Conservation (phyloP, 2,797 vertebrate species). For the Sebastes itinus region DNA sequence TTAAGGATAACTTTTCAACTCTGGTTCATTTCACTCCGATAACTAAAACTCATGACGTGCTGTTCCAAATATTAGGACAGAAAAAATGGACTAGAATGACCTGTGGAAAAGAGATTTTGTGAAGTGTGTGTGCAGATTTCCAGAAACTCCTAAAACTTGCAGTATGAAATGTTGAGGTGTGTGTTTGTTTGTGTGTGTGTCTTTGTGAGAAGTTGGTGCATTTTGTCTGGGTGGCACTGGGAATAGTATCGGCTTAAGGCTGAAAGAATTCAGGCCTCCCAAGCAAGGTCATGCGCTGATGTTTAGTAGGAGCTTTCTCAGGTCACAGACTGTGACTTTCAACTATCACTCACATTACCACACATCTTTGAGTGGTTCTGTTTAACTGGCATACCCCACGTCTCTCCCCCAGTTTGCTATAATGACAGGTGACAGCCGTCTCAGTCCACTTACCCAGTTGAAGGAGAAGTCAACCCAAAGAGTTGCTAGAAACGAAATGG, state of each 20-base stretch:
- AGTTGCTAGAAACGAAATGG: slow-evolving; percentile 37
- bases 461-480: slow-evolving; percentile 56
- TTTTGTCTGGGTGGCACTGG: slow-evolving; percentile 69
- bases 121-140: slow-evolving; percentile 25
- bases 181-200: slow-evolving; percentile 24
- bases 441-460: slow-evolving; percentile 61
- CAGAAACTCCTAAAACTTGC: slow-evolving; percentile 37
- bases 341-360: slow-evolving; percentile 74
- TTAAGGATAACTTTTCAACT: slow-evolving; percentile 41
- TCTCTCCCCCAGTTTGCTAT: slow-evolving; percentile 64
- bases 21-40: slow-evolving; percentile 33
- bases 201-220: slow-evolving; percentile 58
- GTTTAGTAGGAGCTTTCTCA: slow-evolving; percentile 81
- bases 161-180: slow-evolving; percentile 35
- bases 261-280: slow-evolving; percentile 78
- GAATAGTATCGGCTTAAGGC: slow-evolving; percentile 78
- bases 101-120: slow-evolving; percentile 34
- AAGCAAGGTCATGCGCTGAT: slow-evolving; percentile 82
- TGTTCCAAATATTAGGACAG: slow-evolving; percentile 24
- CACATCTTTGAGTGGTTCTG: slow-evolving; percentile 64
- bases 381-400: slow-evolving; percentile 66
- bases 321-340: slow-evolving; percentile 78
- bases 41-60: slow-evolving; percentile 30
- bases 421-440: slow-evolving; percentile 73
- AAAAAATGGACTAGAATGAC: slow-evolving; percentile 38